Base-by-base conservation (phyloP, 2,113 vertebrate species). In the Raja brachyura region DNA sequence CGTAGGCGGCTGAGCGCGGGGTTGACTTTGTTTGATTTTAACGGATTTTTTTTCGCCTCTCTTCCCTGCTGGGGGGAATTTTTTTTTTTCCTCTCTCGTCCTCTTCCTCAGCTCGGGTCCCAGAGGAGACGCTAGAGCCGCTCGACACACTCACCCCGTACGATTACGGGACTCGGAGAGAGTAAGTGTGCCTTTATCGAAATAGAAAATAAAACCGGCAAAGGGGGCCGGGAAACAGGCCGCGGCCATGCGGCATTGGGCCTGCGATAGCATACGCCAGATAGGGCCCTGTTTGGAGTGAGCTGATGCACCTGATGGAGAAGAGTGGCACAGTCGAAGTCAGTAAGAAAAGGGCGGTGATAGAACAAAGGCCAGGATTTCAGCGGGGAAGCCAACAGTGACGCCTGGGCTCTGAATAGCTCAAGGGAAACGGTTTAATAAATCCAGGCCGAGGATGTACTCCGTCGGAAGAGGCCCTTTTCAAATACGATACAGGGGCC, bases 1-100 rank as follows among this genome's bases (percentile, higher is more conserved):
- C 81, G 81, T 10, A 85, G 81, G 48, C 22, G 90, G 66, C 90
- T 33, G 90, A 70, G 90, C 90, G 90, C 90, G 90, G 33, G 90
- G 90, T 92, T 92, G 90, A 92, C 90, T 92, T 92, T 92, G 90
- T 92, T 92, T 92, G 90, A 92, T 92, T 92, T 92, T 92, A 92
- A 92, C 66, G 90, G 90, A 73, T 74, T 73, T 92, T 92, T 48
- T 70, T 68, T 90, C 66, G 68, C 66, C 0, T 22, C 68, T 73
- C 20, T 16, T 20, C 18, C 68, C 66, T 22, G 61, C 63, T 13
- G 3, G 31, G 14, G 31, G 39, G 39, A 48, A 20, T 92, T 48
- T 31, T 11, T 25, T 6, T 28, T 8, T 54, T 0, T 10, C 48
- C 20, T 7, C 86, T n/a, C 14, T 20, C 9, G 8, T 8, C 85